Base-by-base conservation (phyloP, 2,113 vertebrate species). In the Campylomormyrus tamandua region DNA sequence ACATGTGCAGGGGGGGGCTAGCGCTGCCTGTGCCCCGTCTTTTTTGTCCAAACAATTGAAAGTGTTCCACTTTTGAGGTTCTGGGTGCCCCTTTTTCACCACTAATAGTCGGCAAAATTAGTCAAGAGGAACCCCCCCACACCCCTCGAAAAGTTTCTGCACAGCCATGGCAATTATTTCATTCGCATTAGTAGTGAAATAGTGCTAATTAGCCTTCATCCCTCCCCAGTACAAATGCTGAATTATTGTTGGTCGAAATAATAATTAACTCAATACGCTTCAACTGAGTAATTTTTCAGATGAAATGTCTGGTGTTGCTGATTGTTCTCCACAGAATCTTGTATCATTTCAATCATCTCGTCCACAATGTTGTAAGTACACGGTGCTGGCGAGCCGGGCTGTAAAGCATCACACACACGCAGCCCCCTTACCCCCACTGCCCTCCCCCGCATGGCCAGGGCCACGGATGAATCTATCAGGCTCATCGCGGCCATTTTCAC, bases 241-340 rank as follows among this genome's bases (percentile, higher is more conserved):
- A 35, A 58, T 46, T 84, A 62, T 35, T 15, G 56, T 52, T 89
- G 80, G 15, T 56, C 83, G 39, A 27, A 56, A 85, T 42, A 35
- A 53, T 85, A 85, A 45, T 31, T 48, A 90, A 90, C 74, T 87
- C 74, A 56, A 90, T 89, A 31, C 88, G 87, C 86, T 87, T 90
- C 83, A 87, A 77, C 83, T 89, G 88, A 86, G 74, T 89, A 84
- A 90, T 89, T 90, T 89, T 89, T 31, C 89, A 89, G 83, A 87
- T 52, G 19, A 58, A 56, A 42, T 66, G n/a, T 27, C 31, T 50
- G 48, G 17, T 84, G 13, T 19, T 39, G n/a, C 42, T 87, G 86
- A 77, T 27, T 84, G 87, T 17, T 87, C 88, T 89, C 62, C 45
- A 46, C 86, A 86, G 56, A 90, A 84, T 13, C 24, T 58, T 39